Conservation (phyloP, 2,888 invertebrate species). For the Calliphora vomitoria region DNA sequence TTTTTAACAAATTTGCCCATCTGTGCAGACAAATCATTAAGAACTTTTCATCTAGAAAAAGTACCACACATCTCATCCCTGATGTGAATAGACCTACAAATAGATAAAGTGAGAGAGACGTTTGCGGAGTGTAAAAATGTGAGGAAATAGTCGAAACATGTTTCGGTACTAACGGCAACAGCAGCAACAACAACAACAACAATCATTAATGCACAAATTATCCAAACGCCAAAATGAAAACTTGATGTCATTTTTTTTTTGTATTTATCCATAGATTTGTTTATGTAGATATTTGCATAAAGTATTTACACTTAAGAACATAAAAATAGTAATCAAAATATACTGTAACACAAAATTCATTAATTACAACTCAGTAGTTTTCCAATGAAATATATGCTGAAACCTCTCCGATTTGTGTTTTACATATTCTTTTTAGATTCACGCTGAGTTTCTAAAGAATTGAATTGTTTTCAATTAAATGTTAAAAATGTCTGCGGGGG, state of each 20-base stretch:
- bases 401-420: no score
- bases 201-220: conserved; percentile 68
- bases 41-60: no score
- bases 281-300: background rate
- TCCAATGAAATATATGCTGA: no score
- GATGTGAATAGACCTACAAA: background rate
- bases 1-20: no score
- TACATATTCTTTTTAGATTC: no score
- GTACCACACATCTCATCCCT: background rate
- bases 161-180: conserved; percentile 45
- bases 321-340: background rate
- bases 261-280: background rate
- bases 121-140: background rate
- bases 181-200: conserved; percentile 17
- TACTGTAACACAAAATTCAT: no score
- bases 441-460: no score
- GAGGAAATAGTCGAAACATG: conserved; percentile 35
- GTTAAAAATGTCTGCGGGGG: no score
- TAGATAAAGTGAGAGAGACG: background rate
- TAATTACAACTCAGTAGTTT: no score
- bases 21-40: no score
- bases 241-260: conserved; percentile 51
- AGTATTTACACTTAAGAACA: conserved; percentile 15
- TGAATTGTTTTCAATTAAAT: no score
- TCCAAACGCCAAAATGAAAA: conserved; percentile 68